These are phyloP conservation scores for Lycaon pictus DNA, from an alignment of 2,113 vertebrate species.

Conservation along the genomic window DNA sequence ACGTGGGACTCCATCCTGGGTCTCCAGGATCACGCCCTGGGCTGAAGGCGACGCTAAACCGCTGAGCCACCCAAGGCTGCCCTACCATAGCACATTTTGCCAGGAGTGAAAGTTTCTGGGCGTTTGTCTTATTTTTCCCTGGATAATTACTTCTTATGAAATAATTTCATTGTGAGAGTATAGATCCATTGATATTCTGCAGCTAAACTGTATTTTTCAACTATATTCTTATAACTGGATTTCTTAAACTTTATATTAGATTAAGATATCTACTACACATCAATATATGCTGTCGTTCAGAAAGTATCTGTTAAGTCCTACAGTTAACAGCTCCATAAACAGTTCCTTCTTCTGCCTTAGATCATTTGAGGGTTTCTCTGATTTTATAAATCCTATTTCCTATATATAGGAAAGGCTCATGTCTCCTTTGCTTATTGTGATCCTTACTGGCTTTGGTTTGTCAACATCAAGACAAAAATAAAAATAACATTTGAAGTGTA, in stretches of 20 bases:
- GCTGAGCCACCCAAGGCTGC: too few relatives aligned
- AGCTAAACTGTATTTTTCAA: not conserved
- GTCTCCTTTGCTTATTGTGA: not conserved
- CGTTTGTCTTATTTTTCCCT: conserved; percentile 29
- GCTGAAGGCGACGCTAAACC: too few relatives aligned
- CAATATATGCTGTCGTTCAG: not conserved
- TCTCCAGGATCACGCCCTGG: too few relatives aligned
- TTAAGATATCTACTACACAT: not conserved
- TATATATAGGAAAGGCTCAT: not conserved
- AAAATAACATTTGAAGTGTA: not conserved
- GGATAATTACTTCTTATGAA: conserved; percentile 13
- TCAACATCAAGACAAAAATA: conserved; percentile 25
- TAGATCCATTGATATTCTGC: not conserved
- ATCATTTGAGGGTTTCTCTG: not conserved
- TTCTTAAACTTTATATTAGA: conserved; percentile 18
- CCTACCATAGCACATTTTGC: not conserved
- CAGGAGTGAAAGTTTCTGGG: not conserved
- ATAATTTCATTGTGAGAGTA: not conserved
- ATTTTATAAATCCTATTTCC: not conserved
- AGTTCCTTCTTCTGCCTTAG: not conserved
- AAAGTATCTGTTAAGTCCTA: not conserved
- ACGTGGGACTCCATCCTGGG: too few relatives aligned
- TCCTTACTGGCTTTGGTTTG: not conserved
- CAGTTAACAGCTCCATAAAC: not conserved
- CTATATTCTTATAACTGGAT: not conserved